Evolutionary conservation across 2,797 vertebrate species (phyloP), one percentile per base, ranked within the genome.

Genomic region (Paramormyrops hopkinsi): DNA sequence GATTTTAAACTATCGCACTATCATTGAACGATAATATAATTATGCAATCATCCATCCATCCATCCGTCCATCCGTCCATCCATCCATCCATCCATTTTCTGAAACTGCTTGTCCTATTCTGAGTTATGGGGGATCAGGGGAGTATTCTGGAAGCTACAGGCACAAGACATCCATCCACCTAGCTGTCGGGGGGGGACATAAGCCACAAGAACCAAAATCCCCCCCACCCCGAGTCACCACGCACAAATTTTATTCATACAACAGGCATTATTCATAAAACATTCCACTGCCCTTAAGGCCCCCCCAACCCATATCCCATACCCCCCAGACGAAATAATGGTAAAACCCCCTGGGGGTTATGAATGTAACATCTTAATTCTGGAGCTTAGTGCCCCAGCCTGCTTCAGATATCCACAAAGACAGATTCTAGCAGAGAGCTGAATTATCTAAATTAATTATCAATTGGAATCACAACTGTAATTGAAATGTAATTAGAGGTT

Each of bases 401-500:
- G 8, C 22, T 65, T 65, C 22, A 25, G 59, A 56, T 33, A 41
- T 17, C 3, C 86, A 33, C 37, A 37, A 19, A 46, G 88, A 90
- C 29, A 46, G 14, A 29, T 69, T 73, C 50, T 14, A 54, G 76
- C 4, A 33, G n/a, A 56, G 59, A 89, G 17, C 19, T n/a, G n/a
- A 59, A 79, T 86, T 73, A 53, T 25, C 14, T 48, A 12, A 86
- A 82, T 59, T 1, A 87, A 29, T 62, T 86, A 56, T 88, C 83
- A 53, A 76, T 48, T 73, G 59, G 7, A 76, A 79, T 88, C 83
- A 86, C 4, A 56, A 88, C 82, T 86, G 29, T 22, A 86, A 86
- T 86, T 89, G 22, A 86, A 65, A 62, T 50, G 41, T 69, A 69
- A 86, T 89, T 86, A 89, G 56, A 51, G 59, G 12, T 17, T 86